A percentile compares a stretch with the other conserved stretches of the same genome.
phyloP scores from a whole-genome alignment of 1,140 invertebrate genomes.

The Drosophila teissieri region DNA sequence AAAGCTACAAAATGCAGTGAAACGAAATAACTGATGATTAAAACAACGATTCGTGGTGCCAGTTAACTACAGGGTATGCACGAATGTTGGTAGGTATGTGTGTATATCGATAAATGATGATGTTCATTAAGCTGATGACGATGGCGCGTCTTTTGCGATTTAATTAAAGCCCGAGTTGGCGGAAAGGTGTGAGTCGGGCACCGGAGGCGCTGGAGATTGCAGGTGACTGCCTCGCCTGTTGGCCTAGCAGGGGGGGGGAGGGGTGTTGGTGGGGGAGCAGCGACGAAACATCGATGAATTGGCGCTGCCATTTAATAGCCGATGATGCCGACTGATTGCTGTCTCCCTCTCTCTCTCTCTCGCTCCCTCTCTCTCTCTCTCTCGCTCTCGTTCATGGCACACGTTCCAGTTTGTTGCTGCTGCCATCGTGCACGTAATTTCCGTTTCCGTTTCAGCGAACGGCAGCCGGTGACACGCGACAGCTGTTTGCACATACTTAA shows the following conservation, averaged over 20 bases:
- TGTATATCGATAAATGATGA: conserved; percentile 60
- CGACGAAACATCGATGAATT: conserved; percentile 74
- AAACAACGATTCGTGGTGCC: neutral
- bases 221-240: conserved; percentile 47
- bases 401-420: conserved; percentile 60
- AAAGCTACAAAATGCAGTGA: neutral
- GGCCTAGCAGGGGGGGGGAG: conserved; percentile 5
- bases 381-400: neutral
- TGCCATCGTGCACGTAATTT: conserved; percentile 76
- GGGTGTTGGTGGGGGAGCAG: conserved; percentile 19
- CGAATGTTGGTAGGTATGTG: conserved; percentile 5
- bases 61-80: neutral
- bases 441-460: conserved; percentile 78
- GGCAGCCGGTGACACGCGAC: conserved; percentile 77
- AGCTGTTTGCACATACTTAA: conserved; percentile 77
- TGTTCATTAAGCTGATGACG: conserved; percentile 62
- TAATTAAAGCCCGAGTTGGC: conserved; percentile 57
- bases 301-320: conserved; percentile 58
- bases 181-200: neutral
- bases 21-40: conserved; percentile 4
- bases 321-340: conserved; percentile 52
- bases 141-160: conserved; percentile 72
- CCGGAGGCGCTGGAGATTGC: neutral
- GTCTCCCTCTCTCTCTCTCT: neutral
- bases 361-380: neutral